Conservation (phyloP, 2,113 vertebrate species). For the Copsychus sechellarum region DNA sequence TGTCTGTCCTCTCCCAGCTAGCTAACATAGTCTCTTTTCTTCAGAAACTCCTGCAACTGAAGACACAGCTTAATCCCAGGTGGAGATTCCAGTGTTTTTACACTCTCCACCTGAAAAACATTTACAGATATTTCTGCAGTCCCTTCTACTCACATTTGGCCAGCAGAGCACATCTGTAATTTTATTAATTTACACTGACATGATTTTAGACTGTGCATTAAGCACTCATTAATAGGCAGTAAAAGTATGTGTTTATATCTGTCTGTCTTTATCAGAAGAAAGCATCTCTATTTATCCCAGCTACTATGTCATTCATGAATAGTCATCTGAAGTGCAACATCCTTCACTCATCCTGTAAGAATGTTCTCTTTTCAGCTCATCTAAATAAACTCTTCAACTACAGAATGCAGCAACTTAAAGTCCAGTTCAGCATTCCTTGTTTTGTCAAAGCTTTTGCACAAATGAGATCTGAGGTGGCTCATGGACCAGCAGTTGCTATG, state of each 20-base stretch:
- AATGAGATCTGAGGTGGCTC: neutral
- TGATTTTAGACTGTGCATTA: neutral
- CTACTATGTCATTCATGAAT: neutral
- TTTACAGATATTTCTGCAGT: neutral
- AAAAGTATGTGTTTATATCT: neutral
- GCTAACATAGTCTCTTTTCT: neutral
- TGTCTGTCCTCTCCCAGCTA: neutral
- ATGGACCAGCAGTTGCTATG: neutral
- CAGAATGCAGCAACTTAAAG: neutral
- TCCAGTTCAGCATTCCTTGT: neutral
- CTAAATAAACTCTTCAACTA: conserved; percentile 15
- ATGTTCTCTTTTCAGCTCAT: conserved; percentile 25
- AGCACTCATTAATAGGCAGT: neutral
- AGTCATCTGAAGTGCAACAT: neutral
- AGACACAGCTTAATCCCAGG: conserved; percentile 7
- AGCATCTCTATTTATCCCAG: neutral
- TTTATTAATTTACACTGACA: neutral
- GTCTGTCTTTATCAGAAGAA: neutral
- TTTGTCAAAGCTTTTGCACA: neutral
- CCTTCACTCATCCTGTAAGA: neutral
- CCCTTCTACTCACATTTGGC: neutral
- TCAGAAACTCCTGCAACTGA: neutral
- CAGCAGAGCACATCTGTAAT: neutral
- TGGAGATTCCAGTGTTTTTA: neutral
- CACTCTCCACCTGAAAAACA: neutral